Percentiles rank a stretch among this genome's conserved stretches.
These are phyloP conservation scores for Platanista minor DNA, from an alignment of 2,113 vertebrate species.

Conservation along the genomic window DNA sequence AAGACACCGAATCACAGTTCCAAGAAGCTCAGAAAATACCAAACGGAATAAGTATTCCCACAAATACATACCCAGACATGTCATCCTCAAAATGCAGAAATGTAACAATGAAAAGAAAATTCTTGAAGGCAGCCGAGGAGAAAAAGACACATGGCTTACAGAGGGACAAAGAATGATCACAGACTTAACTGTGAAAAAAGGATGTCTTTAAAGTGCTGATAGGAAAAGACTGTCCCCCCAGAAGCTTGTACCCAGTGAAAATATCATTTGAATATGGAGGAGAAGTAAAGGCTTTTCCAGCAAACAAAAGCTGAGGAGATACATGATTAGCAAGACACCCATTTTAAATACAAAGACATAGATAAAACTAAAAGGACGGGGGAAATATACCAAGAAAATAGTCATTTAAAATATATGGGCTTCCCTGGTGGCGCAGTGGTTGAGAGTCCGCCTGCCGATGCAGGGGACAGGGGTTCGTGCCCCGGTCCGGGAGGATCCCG, in stretches of 20 bases:
- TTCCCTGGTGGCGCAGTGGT: not conserved
- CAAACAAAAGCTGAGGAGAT: not conserved
- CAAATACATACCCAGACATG: not conserved
- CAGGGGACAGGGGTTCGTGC: not conserved
- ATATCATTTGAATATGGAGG: not conserved
- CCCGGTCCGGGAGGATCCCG: no score
- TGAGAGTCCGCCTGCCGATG: not conserved
- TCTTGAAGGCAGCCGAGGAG: not conserved
- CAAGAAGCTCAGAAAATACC: not conserved
- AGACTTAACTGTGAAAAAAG: not conserved
- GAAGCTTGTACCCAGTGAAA: not conserved
- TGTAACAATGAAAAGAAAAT: not conserved
- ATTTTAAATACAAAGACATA: not conserved
- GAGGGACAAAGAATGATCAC: not conserved
- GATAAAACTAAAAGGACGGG: not conserved
- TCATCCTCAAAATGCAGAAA: not conserved
- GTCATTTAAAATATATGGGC: not conserved
- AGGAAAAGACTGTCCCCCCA: not conserved
- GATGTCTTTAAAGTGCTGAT: not conserved
- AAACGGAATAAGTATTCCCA: not conserved
- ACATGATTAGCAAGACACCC: not conserved
- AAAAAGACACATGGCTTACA: accelerated
- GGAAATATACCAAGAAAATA: not conserved
- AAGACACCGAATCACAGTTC: not conserved
- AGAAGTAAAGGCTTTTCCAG: not conserved